phyloP scores from a whole-genome alignment of 2,797 vertebrate genomes.

The Bovichtus diacanthus region DNA sequence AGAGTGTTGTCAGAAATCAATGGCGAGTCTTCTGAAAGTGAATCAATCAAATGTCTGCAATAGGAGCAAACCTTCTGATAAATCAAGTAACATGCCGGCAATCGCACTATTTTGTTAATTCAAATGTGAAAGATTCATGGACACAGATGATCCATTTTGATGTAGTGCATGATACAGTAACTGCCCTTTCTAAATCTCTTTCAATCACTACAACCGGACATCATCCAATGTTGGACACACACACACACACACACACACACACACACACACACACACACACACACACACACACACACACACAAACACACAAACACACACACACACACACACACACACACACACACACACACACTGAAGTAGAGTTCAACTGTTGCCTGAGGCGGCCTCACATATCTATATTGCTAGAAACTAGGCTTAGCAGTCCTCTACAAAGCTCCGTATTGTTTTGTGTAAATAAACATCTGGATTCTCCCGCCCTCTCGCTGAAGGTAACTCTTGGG shows the following conservation, averaged over 20 bases:
- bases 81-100: neutral
- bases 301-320: too few species aligned
- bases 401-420: constrained; percentile 3
- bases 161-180: neutral
- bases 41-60: neutral
- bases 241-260: neutral
- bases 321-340: neutral
- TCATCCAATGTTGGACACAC: neutral
- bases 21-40: neutral
- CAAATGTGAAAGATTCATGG: constrained; percentile 2
- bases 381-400: neutral
- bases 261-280: neutral
- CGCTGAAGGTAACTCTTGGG: neutral
- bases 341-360: neutral
- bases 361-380: constrained; percentile 34
- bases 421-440: neutral
- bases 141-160: neutral
- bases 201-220: neutral
- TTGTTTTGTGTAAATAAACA: constrained; percentile 1
- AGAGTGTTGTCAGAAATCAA: neutral
- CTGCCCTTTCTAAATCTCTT: neutral
- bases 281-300: neutral
- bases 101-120: neutral
- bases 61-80: neutral
- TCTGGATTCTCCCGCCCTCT: neutral